A percentile compares a stretch with the other conserved stretches of the same genome.
Evolutionary conservation across 1,140 invertebrate species (phyloP).

Genomic region (Procambarus clarkii): DNA sequence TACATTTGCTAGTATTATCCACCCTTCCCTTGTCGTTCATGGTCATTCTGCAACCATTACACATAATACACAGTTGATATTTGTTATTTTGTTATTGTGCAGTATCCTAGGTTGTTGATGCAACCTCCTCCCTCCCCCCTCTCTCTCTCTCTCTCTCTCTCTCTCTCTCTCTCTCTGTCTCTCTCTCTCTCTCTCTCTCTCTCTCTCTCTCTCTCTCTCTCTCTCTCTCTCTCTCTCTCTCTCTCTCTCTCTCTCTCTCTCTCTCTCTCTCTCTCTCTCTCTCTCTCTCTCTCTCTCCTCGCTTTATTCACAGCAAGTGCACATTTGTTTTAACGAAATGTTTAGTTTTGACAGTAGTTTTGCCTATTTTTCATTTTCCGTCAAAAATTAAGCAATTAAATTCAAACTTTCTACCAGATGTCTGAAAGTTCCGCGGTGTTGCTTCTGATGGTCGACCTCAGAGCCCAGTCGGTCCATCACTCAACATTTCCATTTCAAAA

Average conservation of each 20-base stretch:
- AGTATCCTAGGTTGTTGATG: too few species aligned
- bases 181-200: background rate
- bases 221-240: background rate
- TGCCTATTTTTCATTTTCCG: background rate
- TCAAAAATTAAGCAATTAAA: background rate
- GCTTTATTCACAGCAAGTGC: background rate
- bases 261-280: too few species aligned
- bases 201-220: background rate
- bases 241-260: background rate
- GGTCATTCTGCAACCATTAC: too few species aligned
- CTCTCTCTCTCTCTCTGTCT: conserved; percentile 31
- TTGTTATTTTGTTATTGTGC: background rate
- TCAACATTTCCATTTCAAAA: background rate
- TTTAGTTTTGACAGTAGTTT: background rate
- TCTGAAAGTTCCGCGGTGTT: background rate
- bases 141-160: conserved; percentile 51
- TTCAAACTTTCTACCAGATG: background rate
- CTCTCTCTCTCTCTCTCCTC: too few species aligned
- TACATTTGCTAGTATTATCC: background rate
- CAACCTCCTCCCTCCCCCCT: conserved; percentile 10
- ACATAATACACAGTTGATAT: too few species aligned
- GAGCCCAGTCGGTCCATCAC: conserved; percentile 8
- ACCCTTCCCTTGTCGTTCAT: background rate
- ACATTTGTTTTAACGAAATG: background rate
- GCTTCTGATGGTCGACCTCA: background rate